These are phyloP conservation scores for Ameiurus melas DNA, from an alignment of 2,113 vertebrate species.

Conservation along the genomic window DNA sequence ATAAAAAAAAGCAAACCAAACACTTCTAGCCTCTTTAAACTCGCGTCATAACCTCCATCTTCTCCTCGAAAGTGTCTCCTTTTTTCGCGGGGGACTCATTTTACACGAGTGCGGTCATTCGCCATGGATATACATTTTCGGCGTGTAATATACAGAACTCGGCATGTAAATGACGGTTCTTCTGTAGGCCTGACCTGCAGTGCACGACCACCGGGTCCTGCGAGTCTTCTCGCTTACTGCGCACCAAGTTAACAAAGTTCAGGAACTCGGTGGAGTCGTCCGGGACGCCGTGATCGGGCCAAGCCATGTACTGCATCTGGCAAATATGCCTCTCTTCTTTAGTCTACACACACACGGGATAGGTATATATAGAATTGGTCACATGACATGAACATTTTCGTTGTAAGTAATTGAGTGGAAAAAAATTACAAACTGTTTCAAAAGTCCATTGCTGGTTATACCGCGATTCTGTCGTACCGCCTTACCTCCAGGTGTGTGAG, in stretches of 20 bases:
- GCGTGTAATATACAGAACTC: too few relatives aligned
- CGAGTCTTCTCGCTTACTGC: conserved; percentile 83
- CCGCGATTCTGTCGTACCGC: neutral
- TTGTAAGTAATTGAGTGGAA: neutral
- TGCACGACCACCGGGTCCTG: conserved; percentile 95
- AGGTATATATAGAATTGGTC: neutral
- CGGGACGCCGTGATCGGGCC: conserved; percentile 98
- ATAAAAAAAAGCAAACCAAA: neutral
- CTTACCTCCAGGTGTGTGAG: conserved; percentile 83
- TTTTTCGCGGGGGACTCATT: neutral
- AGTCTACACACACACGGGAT: conserved; percentile 70
- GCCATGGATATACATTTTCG: neutral
- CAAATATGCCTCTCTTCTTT: conserved; percentile 88
- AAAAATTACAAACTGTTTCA: neutral
- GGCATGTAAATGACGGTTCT: neutral
- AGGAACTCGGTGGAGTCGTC: conserved; percentile 97
- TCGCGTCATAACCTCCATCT: neutral
- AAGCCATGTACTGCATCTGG: conserved; percentile 95
- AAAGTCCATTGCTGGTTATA: too few relatives aligned
- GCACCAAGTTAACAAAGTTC: conserved; percentile 89
- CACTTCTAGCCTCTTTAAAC: neutral
- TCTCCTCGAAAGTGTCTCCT: too few relatives aligned
- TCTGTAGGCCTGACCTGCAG: conserved; percentile 84
- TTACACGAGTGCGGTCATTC: neutral
- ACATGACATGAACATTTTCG: neutral